Evolutionary conservation across 2,888 invertebrate species (phyloP), one percentile per base, ranked within the genome.

Genomic region (Geophilus truncorum): DNA sequence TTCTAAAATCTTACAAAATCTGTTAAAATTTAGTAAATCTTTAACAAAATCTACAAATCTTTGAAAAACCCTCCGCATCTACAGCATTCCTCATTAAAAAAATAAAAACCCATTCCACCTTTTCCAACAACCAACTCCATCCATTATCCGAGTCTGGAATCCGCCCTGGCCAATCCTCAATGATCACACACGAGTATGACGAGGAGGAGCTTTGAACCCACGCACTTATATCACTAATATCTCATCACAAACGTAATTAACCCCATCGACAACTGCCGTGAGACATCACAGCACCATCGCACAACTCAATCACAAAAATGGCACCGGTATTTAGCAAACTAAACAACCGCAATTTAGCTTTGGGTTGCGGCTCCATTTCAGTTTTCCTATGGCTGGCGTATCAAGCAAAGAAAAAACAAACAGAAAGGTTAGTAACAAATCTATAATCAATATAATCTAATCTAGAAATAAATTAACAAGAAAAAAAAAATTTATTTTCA

Each of bases 301-400:
- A 0, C 1, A 40, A 40, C n/a, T 40, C 40, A 40, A 3, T 18
- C 10, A 62, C 21, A 62, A n/a, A 81, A 36, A 81, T 81, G 81
- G 81, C 81, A 32, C 81, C 81, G 7, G 81, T 75, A 10, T 45
- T 80, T 15, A 81, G 81, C 34, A 81, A 81, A 81, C 40, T 81
- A 21, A 23, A 79, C 15, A 23, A 79, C 21, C 34, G 40, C 79
- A 79, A 77, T 30, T 28, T 36, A 9, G 81, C 80, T 25, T 5
- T 81, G 5, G 79, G 79, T 36, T 76, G 45, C 15, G 45, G 30
- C n/a, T 81, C 81, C n/a, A 9, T 81, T 9, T 51, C 75, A 18
- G 36, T 80, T 15, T 45, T 81, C 6, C 76, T 30, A n/a, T 81
- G 81, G 81, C 23, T 81, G 15, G 75, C 36, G 25, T 32, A 70